These are phyloP conservation scores for Latrodectus geometricus DNA, from an alignment of 1,140 invertebrate species.

Conservation along the genomic window DNA sequence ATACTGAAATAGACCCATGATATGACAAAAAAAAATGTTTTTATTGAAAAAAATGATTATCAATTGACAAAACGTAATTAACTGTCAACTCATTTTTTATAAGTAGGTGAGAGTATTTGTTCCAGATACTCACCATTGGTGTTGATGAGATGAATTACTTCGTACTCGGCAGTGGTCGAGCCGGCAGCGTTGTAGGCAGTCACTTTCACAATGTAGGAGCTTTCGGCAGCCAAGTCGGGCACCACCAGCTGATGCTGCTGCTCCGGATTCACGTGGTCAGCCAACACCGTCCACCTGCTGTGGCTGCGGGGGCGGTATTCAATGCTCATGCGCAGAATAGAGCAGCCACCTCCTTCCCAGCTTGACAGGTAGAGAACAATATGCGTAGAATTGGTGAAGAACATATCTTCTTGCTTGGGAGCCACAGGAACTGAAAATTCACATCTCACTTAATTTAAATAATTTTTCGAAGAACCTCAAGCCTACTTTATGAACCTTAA, in stretches of 20 bases:
- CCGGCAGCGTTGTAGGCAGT: constrained; percentile 70
- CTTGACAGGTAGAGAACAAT: constrained; percentile 78
- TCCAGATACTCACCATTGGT: constrained; percentile 15
- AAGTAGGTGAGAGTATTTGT: too few species aligned
- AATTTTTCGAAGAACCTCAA: too few species aligned
- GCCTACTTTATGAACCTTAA: too few species aligned
- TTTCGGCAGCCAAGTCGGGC: constrained; percentile 68
- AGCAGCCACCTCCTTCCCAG: constrained; percentile 82
- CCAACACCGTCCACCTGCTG: constrained; percentile 59
- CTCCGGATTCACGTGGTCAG: constrained; percentile 29
- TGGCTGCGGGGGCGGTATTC: constrained; percentile 75
- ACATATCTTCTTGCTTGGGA: constrained; percentile 75
- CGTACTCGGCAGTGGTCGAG: constrained; percentile 67
- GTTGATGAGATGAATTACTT: constrained; percentile 54
- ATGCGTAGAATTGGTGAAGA: constrained; percentile 78
- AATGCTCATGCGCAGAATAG: constrained; percentile 80
- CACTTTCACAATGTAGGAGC: constrained; percentile 70
- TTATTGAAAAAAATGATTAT: too few species aligned
- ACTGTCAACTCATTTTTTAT: too few species aligned
- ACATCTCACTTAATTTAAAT: too few species aligned
- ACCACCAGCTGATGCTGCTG: constrained; percentile 67
- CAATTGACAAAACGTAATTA: too few species aligned
- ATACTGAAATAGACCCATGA: too few species aligned
- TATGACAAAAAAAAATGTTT: too few species aligned
- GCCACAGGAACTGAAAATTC: constrained; percentile 74